Conservation (phyloP, 2,113 vertebrate species). For the Chionis minor region DNA sequence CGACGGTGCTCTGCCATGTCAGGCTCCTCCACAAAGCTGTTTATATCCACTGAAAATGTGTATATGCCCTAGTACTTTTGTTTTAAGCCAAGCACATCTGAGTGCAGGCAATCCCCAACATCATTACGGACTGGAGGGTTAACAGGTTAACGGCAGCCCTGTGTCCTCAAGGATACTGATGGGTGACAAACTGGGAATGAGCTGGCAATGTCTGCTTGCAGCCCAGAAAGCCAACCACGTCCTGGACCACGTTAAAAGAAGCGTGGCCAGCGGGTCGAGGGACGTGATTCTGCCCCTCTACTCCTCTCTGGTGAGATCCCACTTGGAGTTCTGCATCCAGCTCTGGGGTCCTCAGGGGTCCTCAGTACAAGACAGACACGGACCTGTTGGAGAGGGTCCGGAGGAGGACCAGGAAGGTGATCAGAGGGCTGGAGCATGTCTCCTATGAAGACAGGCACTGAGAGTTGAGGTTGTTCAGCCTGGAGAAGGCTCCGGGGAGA, state of each 20-base stretch:
- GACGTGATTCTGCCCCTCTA: neutral
- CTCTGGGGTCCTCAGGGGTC: neutral
- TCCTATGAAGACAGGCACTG: too few relatives aligned
- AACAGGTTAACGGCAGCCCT: neutral
- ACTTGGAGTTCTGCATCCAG: neutral
- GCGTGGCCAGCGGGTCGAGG: neutral
- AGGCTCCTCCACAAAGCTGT: neutral
- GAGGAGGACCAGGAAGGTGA: neutral
- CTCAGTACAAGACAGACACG: neutral
- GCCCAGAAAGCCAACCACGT: neutral
- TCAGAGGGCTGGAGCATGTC: neutral
- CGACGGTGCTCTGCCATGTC: neutral
- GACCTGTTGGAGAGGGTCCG: neutral
- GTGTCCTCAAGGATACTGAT: neutral
- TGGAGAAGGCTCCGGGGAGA: too few relatives aligned
- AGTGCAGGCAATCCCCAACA: neutral
- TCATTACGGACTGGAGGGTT: neutral
- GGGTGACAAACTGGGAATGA: neutral
- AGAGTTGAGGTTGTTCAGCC: too few relatives aligned
- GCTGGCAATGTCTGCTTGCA: neutral
- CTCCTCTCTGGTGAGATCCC: neutral
- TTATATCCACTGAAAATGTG: neutral
- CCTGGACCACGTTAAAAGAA: neutral
- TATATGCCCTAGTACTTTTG: neutral
- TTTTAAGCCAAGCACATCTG: neutral